phyloP scores from a whole-genome alignment of 1,140 invertebrate species.

The Saxidomus purpurata region DNA sequence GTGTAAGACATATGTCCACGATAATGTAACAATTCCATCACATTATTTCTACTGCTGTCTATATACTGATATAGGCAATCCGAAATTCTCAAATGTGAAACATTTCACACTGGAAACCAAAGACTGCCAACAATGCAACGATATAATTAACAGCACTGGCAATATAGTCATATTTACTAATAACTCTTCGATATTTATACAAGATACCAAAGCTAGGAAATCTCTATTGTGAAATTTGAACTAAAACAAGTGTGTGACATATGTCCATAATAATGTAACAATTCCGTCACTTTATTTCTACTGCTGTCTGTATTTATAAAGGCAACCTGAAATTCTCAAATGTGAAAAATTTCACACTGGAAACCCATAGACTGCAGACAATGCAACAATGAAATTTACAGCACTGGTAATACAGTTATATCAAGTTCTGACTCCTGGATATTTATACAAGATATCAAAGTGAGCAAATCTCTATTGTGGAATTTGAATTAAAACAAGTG shows the following conservation, averaged over 20 bases:
- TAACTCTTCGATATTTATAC: too few species aligned
- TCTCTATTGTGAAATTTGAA: too few species aligned
- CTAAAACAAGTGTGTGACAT: neutral
- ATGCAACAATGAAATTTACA: neutral
- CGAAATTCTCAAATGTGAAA: neutral
- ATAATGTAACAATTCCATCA: neutral
- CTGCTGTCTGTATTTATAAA: conserved; percentile 8
- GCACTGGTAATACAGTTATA: too few species aligned
- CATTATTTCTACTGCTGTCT: neutral
- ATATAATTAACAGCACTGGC: too few species aligned
- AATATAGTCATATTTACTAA: too few species aligned
- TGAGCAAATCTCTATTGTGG: too few species aligned
- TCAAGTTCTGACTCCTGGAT: too few species aligned
- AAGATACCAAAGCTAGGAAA: too few species aligned
- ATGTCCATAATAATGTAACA: conserved; percentile 13
- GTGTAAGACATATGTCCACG: neutral
- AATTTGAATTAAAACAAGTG: neutral
- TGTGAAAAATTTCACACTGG: neutral
- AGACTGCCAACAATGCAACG: neutral
- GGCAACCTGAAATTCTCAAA: neutral
- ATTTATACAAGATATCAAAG: too few species aligned
- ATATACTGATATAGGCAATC: neutral
- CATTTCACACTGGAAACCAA: neutral
- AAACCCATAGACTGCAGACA: neutral
- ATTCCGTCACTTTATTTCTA: neutral